A percentile compares a stretch with the other conserved stretches of the same genome.
Evolutionary conservation across 2,888 invertebrate genomes (phyloP).

Genomic region (Ormyrus nitidulus): DNA sequence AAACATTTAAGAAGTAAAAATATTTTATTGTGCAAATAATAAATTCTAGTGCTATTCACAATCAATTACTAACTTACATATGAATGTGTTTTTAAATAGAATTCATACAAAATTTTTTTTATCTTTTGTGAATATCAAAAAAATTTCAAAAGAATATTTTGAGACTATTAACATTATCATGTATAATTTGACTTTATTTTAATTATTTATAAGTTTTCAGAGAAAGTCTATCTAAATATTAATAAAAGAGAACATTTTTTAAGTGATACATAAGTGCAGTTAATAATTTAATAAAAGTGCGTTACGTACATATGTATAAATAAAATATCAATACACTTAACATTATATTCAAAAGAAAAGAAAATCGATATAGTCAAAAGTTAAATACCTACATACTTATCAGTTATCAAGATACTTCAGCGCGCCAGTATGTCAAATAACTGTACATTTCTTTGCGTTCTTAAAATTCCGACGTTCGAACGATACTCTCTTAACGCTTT

Average conservation of each 20-base stretch:
- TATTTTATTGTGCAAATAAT: background rate
- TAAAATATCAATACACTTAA: background rate
- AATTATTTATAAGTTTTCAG: no score
- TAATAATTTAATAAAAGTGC: background rate
- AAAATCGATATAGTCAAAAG: no score
- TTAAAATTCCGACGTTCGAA: background rate
- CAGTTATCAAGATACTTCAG: background rate
- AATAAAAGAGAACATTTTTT: background rate
- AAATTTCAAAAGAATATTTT: background rate
- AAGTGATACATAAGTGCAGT: background rate
- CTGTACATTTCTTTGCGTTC: conserved; percentile 21
- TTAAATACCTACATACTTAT: background rate
- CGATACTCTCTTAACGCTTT: no score
- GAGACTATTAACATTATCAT: background rate
- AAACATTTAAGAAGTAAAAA: conserved; percentile 1
- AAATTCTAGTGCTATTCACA: background rate
- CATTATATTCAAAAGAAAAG: no score
- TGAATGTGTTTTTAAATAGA: background rate
- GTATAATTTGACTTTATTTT: no score
- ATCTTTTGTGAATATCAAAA: conserved; percentile 6
- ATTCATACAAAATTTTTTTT: background rate
- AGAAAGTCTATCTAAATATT: no score
- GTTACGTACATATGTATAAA: background rate
- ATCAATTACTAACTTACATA: conserved; percentile 14
- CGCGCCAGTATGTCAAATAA: conserved; percentile 10